Percentiles rank a stretch among this genome's conserved stretches.
Conservation (phyloP, 1,140 invertebrate genomes). For the Heliothis subflexa region DNA sequence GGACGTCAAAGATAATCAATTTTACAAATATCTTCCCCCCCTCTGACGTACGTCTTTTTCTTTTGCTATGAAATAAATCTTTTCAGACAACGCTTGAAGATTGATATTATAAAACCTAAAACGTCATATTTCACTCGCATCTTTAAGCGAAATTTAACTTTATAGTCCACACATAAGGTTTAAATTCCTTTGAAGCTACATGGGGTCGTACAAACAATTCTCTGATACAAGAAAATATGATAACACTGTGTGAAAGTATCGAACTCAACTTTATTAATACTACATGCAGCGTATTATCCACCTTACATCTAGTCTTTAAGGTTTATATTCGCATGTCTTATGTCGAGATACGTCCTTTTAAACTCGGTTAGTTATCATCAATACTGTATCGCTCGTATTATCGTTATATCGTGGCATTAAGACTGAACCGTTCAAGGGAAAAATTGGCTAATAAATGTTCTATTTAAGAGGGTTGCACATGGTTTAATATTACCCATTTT, state of each 20-base stretch:
- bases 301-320: slow-evolving; percentile 34
- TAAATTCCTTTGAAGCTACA: neutral
- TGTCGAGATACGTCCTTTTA: slow-evolving; percentile 52
- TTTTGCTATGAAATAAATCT: slow-evolving; percentile 71
- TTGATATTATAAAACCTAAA: neutral
- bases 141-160: slow-evolving; percentile 29
- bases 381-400: slow-evolving; percentile 77
- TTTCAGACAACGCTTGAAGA: slow-evolving; percentile 52
- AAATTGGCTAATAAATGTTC: slow-evolving; percentile 80
- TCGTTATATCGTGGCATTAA: slow-evolving; percentile 78
- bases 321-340: slow-evolving; percentile 43
- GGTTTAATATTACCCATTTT: neutral
- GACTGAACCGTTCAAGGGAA: slow-evolving; percentile 76
- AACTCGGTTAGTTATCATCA: slow-evolving; percentile 61
- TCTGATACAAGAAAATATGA: slow-evolving; percentile 64
- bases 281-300: slow-evolving; percentile 20
- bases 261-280: slow-evolving; percentile 74
- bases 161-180: neutral
- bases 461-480: slow-evolving; percentile 45
- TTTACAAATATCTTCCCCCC: slow-evolving; percentile 77
- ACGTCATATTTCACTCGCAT: neutral
- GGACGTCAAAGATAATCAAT: slow-evolving; percentile 83
- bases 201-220: neutral
- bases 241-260: slow-evolving; percentile 76
- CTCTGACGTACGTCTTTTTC: slow-evolving; percentile 65